These are phyloP conservation scores for Sturnira hondurensis DNA, from an alignment of 2,113 vertebrate genomes.

Conservation along the genomic window DNA sequence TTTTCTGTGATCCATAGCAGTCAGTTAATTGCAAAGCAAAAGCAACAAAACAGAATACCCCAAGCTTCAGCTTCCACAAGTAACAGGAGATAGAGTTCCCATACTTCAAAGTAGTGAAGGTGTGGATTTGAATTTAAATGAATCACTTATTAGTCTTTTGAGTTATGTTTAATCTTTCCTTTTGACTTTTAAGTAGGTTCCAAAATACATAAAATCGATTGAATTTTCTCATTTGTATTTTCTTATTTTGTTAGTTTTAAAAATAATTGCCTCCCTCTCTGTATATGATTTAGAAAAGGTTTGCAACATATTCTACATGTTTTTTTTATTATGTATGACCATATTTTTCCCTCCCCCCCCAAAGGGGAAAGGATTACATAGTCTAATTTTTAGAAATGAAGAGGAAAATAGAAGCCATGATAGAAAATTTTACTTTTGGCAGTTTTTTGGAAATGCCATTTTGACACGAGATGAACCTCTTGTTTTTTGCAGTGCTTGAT, in stretches of 20 bases:
- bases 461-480: neutral
- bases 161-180: neutral
- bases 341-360: neutral
- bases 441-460: neutral
- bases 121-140: neutral
- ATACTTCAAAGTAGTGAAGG: neutral
- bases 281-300: constrained; percentile 12
- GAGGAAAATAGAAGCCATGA: neutral
- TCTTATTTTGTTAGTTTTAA: neutral
- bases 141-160: neutral
- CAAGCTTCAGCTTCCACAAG: neutral
- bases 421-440: neutral
- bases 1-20: neutral
- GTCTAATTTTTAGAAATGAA: neutral
- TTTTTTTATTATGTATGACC: neutral
- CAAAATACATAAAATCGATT: neutral
- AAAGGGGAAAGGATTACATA: neutral
- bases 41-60: neutral
- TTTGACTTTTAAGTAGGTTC: neutral
- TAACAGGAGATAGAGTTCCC: neutral
- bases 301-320: neutral
- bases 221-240: neutral
- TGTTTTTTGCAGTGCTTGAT: constrained; percentile 1
- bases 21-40: constrained; percentile 7
- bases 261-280: neutral